Percentiles rank a stretch among this genome's conserved stretches.
Evolutionary conservation across 2,113 vertebrate species (phyloP).

Genomic region (Heliornis fulica): DNA sequence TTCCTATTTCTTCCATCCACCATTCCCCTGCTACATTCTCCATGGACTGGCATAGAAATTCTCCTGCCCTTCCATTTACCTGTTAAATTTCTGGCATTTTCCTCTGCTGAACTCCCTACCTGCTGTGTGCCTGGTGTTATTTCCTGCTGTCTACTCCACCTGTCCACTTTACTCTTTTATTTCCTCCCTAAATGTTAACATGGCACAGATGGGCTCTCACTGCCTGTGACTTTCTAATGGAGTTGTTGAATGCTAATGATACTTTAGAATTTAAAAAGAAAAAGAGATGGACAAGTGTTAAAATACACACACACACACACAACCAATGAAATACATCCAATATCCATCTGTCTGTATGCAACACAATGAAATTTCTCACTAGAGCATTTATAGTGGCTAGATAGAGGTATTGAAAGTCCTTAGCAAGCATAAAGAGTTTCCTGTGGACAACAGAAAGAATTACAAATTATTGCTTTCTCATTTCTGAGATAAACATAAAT

Average conservation of each 20-base stretch:
- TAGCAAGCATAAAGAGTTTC: background rate
- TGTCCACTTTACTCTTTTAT: slow-evolving; percentile 63
- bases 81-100: slow-evolving; percentile 60
- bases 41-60: slow-evolving; percentile 7
- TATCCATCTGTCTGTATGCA: background rate
- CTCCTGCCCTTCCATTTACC: slow-evolving; percentile 53
- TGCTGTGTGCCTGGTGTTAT: slow-evolving; percentile 36
- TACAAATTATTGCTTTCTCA: background rate
- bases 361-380: background rate
- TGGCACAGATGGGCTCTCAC: slow-evolving; percentile 53
- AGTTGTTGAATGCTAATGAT: slow-evolving; percentile 58
- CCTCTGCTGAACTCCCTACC: slow-evolving; percentile 45
- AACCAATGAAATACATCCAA: slow-evolving; percentile 14
- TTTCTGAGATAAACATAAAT: background rate
- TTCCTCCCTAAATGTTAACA: slow-evolving; percentile 63
- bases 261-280: slow-evolving; percentile 33
- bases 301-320: background rate
- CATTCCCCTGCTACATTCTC: background rate
- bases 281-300: background rate
- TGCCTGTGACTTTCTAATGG: slow-evolving; percentile 57
- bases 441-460: background rate
- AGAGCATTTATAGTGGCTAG: background rate
- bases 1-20: background rate
- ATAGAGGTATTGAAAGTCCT: background rate
- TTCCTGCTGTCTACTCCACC: slow-evolving; percentile 59